Conservation (phyloP, 2,888 invertebrate genomes). For the Machimus atricapillus region DNA sequence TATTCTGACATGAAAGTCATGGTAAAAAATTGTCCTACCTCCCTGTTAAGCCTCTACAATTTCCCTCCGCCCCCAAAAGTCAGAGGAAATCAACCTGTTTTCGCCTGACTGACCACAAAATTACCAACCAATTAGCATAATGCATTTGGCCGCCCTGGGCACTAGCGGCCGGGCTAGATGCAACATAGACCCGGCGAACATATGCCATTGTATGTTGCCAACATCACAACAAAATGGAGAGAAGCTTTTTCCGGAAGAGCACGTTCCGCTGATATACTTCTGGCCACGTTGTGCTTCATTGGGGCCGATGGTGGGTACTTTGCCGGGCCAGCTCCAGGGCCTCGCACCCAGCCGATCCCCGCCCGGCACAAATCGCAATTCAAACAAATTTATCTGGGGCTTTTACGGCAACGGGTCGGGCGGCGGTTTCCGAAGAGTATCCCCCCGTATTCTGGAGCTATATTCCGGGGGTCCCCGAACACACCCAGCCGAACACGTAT, state of each 20-base stretch:
- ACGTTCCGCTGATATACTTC: slow-evolving; percentile 31
- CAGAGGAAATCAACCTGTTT: slow-evolving; percentile 9
- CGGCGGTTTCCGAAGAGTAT: not conserved
- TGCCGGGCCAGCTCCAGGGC: not conserved
- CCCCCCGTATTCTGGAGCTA: not conserved
- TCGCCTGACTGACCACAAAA: slow-evolving; percentile 34
- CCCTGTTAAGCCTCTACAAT: not conserved
- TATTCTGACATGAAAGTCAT: not conserved
- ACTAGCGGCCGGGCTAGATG: not conserved
- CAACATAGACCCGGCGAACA: not conserved
- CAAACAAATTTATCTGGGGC: slow-evolving; percentile 33
- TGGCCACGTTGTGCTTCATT: not conserved
- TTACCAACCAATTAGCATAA: slow-evolving; percentile 43
- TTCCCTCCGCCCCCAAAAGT: not conserved
- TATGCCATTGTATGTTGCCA: slow-evolving; percentile 35
- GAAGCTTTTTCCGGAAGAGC: slow-evolving; percentile 15
- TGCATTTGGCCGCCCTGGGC: slow-evolving; percentile 18
- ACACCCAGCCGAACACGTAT: not conserved
- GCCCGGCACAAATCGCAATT: slow-evolving; percentile 15
- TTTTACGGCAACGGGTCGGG: not conserved
- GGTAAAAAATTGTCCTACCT: not conserved
- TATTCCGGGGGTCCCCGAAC: not conserved
- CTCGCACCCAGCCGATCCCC: not conserved
- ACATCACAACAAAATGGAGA: not conserved
- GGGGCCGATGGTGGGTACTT: not conserved